Percentiles rank a stretch among this genome's conserved stretches.
These are phyloP conservation scores for Rhagophthalmus giganteus DNA, from an alignment of 2,888 invertebrate genomes.

Conservation along the genomic window DNA sequence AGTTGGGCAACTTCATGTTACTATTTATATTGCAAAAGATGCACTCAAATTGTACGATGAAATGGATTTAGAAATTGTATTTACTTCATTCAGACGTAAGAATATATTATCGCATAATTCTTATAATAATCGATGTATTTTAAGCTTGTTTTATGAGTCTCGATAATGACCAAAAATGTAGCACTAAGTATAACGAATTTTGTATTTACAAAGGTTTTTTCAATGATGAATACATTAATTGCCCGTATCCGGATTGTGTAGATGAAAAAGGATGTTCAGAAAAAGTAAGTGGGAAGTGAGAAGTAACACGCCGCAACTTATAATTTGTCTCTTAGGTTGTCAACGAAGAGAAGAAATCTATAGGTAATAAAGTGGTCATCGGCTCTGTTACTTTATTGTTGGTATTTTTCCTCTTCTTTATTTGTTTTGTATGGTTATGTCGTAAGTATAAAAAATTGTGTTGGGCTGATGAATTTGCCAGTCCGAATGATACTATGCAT, in stretches of 20 bases:
- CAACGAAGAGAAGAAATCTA: conserved; percentile 23
- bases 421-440: conserved; percentile 57
- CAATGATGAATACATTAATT: conserved; percentile 57
- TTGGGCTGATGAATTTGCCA: conserved; percentile 56
- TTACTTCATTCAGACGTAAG: conserved; percentile 56
- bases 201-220: conserved; percentile 56
- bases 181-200: conserved; percentile 31
- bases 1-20: conserved; percentile 52
- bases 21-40: conserved; percentile 52
- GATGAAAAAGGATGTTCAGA: conserved; percentile 55
- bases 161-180: conserved; percentile 37
- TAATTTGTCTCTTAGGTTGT: conserved; percentile 3
- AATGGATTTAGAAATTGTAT: conserved; percentile 54
- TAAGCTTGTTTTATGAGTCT: conserved; percentile 6
- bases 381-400: conserved; percentile 57
- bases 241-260: conserved; percentile 53
- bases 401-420: conserved; percentile 56
- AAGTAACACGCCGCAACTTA: no score
- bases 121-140: no score
- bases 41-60: conserved; percentile 40
- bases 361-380: conserved; percentile 54
- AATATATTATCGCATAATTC: no score
- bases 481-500: conserved; percentile 37
- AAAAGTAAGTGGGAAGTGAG: no score
- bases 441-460: conserved; percentile 57